Evolutionary conservation across 2,113 vertebrate genomes (phyloP).

Genomic region (Chloropsis cyanopogon): DNA sequence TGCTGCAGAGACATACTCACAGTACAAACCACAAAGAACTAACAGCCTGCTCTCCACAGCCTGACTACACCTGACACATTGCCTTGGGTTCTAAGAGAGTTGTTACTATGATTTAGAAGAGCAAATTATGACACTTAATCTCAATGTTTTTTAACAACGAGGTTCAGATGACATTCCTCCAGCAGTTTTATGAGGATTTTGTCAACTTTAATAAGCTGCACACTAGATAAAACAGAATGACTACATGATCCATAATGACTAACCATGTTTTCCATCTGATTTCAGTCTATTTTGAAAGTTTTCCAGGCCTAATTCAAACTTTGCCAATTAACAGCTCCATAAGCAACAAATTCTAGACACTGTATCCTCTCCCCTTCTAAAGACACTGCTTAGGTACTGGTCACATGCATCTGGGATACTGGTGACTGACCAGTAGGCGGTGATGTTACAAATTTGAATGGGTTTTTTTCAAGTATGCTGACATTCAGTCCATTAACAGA

Average conservation of each 20-base stretch:
- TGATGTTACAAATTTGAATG: fast-evolving
- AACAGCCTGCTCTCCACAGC: not conserved
- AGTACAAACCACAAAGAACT: not conserved
- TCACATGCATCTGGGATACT: not conserved
- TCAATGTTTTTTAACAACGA: not conserved
- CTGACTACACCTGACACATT: not conserved
- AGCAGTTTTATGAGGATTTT: not conserved
- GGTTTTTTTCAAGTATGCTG: not conserved
- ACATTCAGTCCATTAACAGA: not conserved
- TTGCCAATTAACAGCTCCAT: not conserved
- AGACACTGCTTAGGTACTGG: not conserved
- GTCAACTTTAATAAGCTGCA: conserved; percentile 3
- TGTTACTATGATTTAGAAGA: conserved; percentile 14
- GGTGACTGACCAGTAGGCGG: not conserved
- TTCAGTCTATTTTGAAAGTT: not conserved
- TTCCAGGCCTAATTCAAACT: not conserved
- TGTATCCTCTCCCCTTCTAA: not conserved
- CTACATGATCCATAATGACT: not conserved
- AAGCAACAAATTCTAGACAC: not conserved
- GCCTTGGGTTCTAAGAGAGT: not conserved
- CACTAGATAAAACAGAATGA: not conserved
- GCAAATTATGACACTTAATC: not conserved
- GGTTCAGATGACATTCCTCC: conserved; percentile 24
- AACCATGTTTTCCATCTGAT: not conserved
- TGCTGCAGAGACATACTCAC: not conserved